Evolutionary conservation across 2,113 vertebrate genomes (phyloP), one percentile per base, ranked within the genome.

Genomic region (Heliornis fulica): DNA sequence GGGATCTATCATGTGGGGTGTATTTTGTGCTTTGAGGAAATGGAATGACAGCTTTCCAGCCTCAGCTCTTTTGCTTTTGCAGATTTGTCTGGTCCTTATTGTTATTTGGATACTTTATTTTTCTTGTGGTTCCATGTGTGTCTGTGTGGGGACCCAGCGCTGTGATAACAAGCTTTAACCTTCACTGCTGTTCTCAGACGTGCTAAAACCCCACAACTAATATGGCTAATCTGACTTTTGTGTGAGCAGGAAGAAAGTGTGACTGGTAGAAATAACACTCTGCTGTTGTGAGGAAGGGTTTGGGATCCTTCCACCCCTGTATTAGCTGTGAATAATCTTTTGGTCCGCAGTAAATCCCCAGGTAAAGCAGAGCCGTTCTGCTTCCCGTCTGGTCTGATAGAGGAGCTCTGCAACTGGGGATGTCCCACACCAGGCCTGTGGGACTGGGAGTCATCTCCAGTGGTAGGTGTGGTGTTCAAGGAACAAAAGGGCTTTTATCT

Each of bases 181-280:
- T 60, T 93, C 60, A 54, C 63, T 90, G 77, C 94, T 94, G 70
- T 50, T 54, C 70, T 92, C 92, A 91, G 50, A 78, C 61, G 57
- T 34, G 90, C 91, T 96, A 96, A 97, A 96, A 94, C 5, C 77
- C 68, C 93, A 56, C 79, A 28, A 23, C 94, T 97, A 91, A 95
- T 79, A 82, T 51, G 75, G 71, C 92, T 98, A 96, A 98, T 81
- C 96, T 93, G 78, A 92, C 93, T 90, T 97, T 92, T 97, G 91
- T 97, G 81, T 38, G 75, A 61, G 70, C 97, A 97, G 97, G 97
- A 97, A 97, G 96, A 89, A 70, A 78, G 75, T 20, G 16, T 26
- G 60, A 74, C 74, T 51, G 84, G 69, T 79, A 96, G 90, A 70
- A 92, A 97, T 71, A 98, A 97, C 95, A 96, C 93, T 66, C 90